A percentile compares a stretch with the other conserved stretches of the same genome.
phyloP scores from a whole-genome alignment of 2,888 invertebrate genomes.

The Mycogona germanica region DNA sequence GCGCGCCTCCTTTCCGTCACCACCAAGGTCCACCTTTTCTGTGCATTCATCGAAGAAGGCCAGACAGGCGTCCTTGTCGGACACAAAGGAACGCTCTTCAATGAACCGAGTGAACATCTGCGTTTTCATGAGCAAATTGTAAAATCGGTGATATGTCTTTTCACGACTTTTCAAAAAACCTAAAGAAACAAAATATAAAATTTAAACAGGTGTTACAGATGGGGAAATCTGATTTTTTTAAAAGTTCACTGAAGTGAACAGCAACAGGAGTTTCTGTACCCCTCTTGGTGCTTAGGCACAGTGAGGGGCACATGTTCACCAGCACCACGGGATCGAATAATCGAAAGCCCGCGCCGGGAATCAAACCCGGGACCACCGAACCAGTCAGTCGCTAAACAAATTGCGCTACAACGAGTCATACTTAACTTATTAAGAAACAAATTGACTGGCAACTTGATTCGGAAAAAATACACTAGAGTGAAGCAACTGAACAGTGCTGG shows the following conservation, averaged over 20 bases:
- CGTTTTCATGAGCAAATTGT: constrained; percentile 73
- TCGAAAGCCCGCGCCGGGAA: too few species aligned
- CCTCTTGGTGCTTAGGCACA: too few species aligned
- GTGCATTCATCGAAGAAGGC: constrained; percentile 97
- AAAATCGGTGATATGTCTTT: constrained; percentile 64
- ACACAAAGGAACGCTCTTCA: constrained; percentile 95
- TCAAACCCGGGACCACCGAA: too few species aligned
- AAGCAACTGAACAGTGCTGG: too few species aligned
- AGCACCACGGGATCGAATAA: too few species aligned
- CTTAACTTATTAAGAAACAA: too few species aligned
- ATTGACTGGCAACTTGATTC: too few species aligned
- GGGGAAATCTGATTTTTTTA: background rate
- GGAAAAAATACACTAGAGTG: too few species aligned
- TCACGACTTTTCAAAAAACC: constrained; percentile 77
- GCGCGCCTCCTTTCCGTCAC: constrained; percentile 35
- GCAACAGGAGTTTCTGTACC: background rate
- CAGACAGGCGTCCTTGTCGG: constrained; percentile 91
- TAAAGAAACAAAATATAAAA: constrained; percentile 20
- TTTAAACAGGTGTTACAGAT: too few species aligned
- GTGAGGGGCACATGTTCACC: too few species aligned
- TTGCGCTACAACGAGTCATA: too few species aligned
- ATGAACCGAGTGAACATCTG: constrained; percentile 98
- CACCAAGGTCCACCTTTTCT: constrained; percentile 45
- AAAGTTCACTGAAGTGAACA: background rate
- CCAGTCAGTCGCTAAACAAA: too few species aligned